Conservation (phyloP, 2,113 vertebrate species). For the Hypanus sabinus region DNA sequence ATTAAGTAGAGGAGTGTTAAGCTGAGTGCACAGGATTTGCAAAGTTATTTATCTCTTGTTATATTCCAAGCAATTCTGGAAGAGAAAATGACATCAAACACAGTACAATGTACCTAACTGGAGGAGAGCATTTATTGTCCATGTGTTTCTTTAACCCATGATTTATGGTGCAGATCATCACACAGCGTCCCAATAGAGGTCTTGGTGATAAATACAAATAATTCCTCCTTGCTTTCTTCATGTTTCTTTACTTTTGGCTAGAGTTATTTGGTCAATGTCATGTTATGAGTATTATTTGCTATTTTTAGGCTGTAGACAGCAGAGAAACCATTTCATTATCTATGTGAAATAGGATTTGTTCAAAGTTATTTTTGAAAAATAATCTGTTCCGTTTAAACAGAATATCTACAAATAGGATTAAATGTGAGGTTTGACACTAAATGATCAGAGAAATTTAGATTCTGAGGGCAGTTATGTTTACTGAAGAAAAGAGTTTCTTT, state of each 20-base stretch:
- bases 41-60: background rate
- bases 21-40: too few species aligned
- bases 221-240: background rate
- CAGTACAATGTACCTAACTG: conserved; percentile 40
- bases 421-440: background rate
- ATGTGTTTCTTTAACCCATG: background rate
- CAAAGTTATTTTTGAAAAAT: background rate
- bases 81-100: background rate
- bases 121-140: conserved; percentile 39
- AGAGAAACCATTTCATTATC: background rate
- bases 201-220: background rate
- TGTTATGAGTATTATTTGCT: background rate
- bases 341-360: background rate
- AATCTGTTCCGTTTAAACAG: background rate
- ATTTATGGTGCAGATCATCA: background rate
- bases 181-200: background rate
- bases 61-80: background rate
- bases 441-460: background rate
- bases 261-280: background rate
- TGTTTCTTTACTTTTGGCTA: background rate
- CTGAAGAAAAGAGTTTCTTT: background rate
- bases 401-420: background rate
- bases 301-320: background rate
- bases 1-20: background rate
- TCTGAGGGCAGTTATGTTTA: background rate